Conservation (phyloP, 2,113 vertebrate genomes). For the Scomber scombrus region DNA sequence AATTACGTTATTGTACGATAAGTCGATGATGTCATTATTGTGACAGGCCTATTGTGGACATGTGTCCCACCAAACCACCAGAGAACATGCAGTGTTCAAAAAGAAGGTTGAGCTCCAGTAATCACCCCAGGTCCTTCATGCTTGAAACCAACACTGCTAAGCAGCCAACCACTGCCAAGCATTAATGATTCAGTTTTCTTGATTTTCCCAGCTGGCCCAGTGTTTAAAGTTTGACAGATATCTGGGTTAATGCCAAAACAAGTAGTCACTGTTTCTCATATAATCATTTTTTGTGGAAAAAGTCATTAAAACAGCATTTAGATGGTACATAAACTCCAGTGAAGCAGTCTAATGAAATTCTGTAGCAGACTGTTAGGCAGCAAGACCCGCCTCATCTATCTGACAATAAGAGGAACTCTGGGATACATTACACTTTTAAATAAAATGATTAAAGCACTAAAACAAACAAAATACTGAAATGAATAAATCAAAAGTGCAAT, state of each 20-base stretch:
- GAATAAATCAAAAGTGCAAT: conserved; percentile 40
- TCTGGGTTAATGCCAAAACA: conserved; percentile 16
- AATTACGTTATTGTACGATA: no score
- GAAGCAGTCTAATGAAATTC: conserved; percentile 27
- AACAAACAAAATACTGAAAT: conserved; percentile 44
- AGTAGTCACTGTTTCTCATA: not conserved
- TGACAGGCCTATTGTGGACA: no score
- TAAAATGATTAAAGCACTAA: conserved; percentile 30
- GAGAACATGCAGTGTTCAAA: conserved; percentile 16
- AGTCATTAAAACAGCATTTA: not conserved
- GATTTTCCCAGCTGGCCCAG: conserved; percentile 25
- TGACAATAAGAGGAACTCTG: conserved; percentile 37
- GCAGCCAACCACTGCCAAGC: conserved; percentile 7
- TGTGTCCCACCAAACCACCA: not conserved
- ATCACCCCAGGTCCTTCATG: not conserved
- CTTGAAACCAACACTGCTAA: conserved; percentile 23
- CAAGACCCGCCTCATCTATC: conserved; percentile 19
- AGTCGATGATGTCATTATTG: no score
- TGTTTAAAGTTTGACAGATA: conserved; percentile 9
- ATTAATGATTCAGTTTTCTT: conserved; percentile 34
- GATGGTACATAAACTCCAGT: not conserved
- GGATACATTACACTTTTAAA: conserved; percentile 37
- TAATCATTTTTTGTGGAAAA: conserved; percentile 10
- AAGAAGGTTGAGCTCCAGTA: not conserved
- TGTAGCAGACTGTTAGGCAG: conserved; percentile 3